Evolutionary conservation across 64 coral and sea anemone species (phyloP), one percentile per base, ranked within the genome.

Genomic region (Dendronephthya gigantea): DNA sequence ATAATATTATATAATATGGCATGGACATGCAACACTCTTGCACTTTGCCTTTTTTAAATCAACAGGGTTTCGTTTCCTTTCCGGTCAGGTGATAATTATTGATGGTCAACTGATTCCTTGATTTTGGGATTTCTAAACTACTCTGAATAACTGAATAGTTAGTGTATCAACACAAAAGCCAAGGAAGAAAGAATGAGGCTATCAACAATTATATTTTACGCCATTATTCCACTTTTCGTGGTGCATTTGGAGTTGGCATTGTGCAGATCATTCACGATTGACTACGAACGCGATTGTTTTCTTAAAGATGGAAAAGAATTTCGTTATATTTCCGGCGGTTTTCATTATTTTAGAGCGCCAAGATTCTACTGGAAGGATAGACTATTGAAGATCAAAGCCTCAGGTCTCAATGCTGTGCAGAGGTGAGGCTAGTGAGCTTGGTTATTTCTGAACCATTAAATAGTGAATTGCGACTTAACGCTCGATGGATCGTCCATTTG

Each of bases 221-320:
- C 25, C 55, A n/a, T 62, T n/a, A 27, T 62, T 1, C 25, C 17
- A 0, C 19, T 79, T 34, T 79, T 0, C 27, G 30, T 79, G 58
- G 14, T 66, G 22, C n/a, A n/a, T n/a, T 30, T 30, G 22, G 7
- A 36, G 19, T 19, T 79, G 34, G 72, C 36, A 5, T 12, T 36
- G 7, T 90, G 86, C n/a, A 86, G 94, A 58, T 97, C 94, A 32
- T 97, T 97, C 49, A 90, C 85, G 0, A 91, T 97, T 43, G 94
- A 97, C 65, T 93, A 87, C 43, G 56, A 91, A 23, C 86, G 88
- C 16, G 83, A 97, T 30, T 89, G 89, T 14, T 97, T 97, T 87
- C 72, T 93, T 4, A 97, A 91, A 87, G 94, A 97, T 91, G 94
- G 94, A 0, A 34, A 97, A 70, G 89, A 92, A 14, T 97, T 97